Evolutionary conservation across 1,140 invertebrate species (phyloP).

Genomic region (Nymphalis io): DNA sequence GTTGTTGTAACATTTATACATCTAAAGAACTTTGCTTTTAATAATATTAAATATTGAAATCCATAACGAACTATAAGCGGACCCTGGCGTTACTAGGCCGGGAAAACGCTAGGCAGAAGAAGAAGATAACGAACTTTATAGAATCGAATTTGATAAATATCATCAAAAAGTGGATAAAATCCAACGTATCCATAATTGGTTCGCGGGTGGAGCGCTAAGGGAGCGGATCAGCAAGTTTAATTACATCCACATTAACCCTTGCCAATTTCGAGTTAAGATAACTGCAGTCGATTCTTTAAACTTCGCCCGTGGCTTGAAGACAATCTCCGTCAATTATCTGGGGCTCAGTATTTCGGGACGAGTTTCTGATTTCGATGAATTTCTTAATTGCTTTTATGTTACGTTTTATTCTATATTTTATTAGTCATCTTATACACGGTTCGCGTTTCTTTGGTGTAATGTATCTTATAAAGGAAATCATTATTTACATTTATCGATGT

Average conservation of each 20-base stretch:
- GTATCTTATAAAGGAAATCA: no score
- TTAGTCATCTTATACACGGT: background rate
- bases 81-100: no score
- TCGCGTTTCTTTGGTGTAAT: no score
- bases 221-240: slow-evolving; percentile 54
- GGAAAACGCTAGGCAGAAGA: no score
- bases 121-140: no score
- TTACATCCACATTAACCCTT: slow-evolving; percentile 58
- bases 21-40: no score
- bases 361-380: slow-evolving; percentile 9
- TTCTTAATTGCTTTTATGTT: slow-evolving; percentile 6
- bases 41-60: no score
- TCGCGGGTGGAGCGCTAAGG: slow-evolving; percentile 7
- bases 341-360: background rate
- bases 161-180: background rate
- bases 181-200: background rate
- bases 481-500: no score
- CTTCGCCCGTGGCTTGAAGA: slow-evolving; percentile 41
- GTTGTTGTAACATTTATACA: no score
- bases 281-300: slow-evolving; percentile 53
- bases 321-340: slow-evolving; percentile 58
- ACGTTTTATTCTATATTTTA: background rate
- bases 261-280: slow-evolving; percentile 50
- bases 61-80: no score
- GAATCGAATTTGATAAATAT: background rate